Base-by-base conservation (phyloP, 2,888 invertebrate species). In the Steinernema scapterisci region DNA sequence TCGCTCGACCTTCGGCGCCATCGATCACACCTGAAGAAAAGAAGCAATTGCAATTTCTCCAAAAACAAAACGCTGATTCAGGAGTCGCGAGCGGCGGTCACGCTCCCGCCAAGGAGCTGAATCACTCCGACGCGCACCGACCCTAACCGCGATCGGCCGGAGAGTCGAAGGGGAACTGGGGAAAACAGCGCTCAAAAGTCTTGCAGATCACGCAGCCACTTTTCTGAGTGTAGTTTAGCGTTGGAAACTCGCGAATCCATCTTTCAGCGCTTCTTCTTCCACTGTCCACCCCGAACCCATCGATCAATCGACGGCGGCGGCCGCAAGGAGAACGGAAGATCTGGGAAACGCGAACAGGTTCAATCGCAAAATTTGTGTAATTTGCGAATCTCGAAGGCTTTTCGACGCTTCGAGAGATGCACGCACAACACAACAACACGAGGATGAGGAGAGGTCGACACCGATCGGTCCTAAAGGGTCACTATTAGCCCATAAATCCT, bases 311-410 rank as follows among this genome's bases (percentile, higher is more conserved):
- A 38, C 38, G 38, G 9, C 38, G 38, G 38, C 38, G 5, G 38
- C 38, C 3, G 9, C 7, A 13, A 48, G 48, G 19, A 48, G 48
- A 48, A 48, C 48, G 48, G 19, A 48, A 16, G 48, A 54, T 38
- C 38, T 38, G 38, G 38, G 38, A 2, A 51, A 19, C 23, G 54
- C 54, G 54, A 54, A 63, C 63, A 63, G 63, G 63, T 63, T 25
- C 31, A 25, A 6, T 21, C 25, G 7, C 63, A 16, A 63, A 63
- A 52, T 52, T 63, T 63, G 63, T 63, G 63, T 63, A 63, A 63
- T 63, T 63, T 25, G 63, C 63, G 63, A 63, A 63, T 48, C 48
- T 48, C 48, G 48, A 19, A 16, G 48, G 38, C 38, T 38, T 31
- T 27, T 31, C 63, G 31, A 27, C 63, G 63, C 63, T 31, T 31